Evolutionary conservation across 2,113 vertebrate species (phyloP).

Genomic region (Pomatorhinus ruficollis): DNA sequence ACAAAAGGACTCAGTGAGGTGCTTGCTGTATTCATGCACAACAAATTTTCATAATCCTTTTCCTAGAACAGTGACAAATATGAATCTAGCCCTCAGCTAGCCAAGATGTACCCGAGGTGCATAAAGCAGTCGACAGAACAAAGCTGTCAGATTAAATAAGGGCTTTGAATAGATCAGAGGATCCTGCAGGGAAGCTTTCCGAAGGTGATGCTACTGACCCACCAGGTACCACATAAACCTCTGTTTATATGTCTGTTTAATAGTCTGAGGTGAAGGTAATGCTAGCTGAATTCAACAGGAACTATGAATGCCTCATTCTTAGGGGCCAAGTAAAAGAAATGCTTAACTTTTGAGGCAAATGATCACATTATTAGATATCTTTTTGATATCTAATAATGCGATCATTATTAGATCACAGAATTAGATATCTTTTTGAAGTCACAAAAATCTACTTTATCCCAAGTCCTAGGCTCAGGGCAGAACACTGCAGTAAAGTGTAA

Average conservation of each 20-base stretch:
- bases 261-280: not conserved
- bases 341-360: not conserved
- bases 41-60: not conserved
- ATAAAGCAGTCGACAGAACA: not conserved
- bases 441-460: not conserved
- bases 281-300: not conserved
- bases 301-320: not conserved
- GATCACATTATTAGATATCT: not conserved
- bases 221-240: not conserved
- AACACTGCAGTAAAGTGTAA: not conserved
- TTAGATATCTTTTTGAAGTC: not conserved
- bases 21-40: not conserved
- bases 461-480: not conserved
- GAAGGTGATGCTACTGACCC: not conserved
- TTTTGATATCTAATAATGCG: not conserved
- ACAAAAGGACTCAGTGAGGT: not conserved
- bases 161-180: not conserved
- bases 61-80: not conserved
- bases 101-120: not conserved
- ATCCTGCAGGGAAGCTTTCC: not conserved
- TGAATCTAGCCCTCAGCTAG: not conserved
- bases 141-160: not conserved
- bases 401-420: not conserved
- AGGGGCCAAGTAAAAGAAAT: not conserved
- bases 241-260: not conserved